Evolutionary conservation across 2,888 invertebrate species (phyloP), one percentile per base, ranked within the genome.

Genomic region (Stenodera caucasica): DNA sequence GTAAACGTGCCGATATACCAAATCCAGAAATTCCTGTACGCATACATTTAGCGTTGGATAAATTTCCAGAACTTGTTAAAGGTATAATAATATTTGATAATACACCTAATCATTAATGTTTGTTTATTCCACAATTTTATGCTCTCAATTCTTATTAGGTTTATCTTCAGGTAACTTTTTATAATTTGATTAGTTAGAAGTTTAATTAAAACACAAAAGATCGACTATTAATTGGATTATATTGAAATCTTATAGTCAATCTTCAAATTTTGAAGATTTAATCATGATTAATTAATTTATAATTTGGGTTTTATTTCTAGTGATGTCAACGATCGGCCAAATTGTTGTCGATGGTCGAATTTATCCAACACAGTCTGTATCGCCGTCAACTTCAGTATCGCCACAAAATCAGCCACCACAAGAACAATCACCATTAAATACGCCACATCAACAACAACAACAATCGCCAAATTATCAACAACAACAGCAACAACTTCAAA

Each of bases 1-100:
- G 88, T 72, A 88, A 90, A 65, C 85, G 92, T 71, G 92, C 92
- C 2, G 92, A 93, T 82, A 92, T 93, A 77, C 93, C 93, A 67
- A 93, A 93, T 84, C 93, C 93, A 15, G 92, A 93, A 82, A 91
- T 93, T 70, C 92, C 92, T 33, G 92, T 93, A 67, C 85, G 92
- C 74, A 92, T 93, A 78, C 87, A 89, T 78, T 84, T 92, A 61
- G 88, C 89, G 33, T 82, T 92, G 66, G 92, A 92, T 78, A 91
- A 91, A 82, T 88, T 92, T 72, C 88, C 90, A 53, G 92, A 92
- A 76, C 83, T 92, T 58, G 84, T 91, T 71, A 88, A 90, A 83
- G 90, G 90, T 90, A 30, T 12, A 23, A n/a, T 0, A 12, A 12
- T 30, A 15, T 55, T 50, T 58, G 49, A 6, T 30, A 33, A 30